phyloP scores from a whole-genome alignment of 2,113 vertebrate species.

The Pardalotus punctatus region DNA sequence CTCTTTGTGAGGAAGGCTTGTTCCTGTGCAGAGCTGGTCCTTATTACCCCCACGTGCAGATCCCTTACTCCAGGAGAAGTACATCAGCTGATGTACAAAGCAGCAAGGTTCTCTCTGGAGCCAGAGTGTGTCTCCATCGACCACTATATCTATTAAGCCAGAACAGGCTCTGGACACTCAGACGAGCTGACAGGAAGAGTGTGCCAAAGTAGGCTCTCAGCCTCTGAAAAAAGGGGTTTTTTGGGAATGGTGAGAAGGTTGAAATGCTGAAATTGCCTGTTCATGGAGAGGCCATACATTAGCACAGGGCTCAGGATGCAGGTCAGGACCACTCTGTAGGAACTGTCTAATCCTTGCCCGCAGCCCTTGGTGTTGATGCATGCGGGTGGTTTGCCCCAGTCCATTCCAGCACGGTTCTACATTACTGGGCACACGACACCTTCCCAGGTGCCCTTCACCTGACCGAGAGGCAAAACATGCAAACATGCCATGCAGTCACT shows the following conservation, averaged over 20 bases:
- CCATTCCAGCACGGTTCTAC: not conserved
- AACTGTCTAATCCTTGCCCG: fast-evolving
- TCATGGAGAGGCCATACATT: fast-evolving
- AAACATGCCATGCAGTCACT: not conserved
- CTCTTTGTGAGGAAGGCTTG: not conserved
- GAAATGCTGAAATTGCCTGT: not conserved
- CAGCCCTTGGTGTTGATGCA: fast-evolving
- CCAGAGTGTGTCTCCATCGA: too few relatives aligned
- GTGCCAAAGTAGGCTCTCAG: not conserved
- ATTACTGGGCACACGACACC: not conserved
- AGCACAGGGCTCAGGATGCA: not conserved
- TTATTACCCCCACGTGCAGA: not conserved
- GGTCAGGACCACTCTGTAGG: fast-evolving
- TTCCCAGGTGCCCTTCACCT: not conserved
- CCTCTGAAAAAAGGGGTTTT: not conserved
- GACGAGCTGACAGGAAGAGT: not conserved
- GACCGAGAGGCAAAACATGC: fast-evolving
- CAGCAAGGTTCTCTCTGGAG: not conserved
- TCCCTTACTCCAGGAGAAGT: not conserved
- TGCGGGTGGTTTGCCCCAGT: not conserved
- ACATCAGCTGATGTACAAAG: not conserved
- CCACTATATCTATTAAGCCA: not conserved
- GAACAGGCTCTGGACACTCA: not conserved
- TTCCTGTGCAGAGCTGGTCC: not conserved
- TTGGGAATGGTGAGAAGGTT: not conserved